Percentiles rank a stretch among this genome's conserved stretches.
Conservation (phyloP, 2,113 vertebrate species). For the Gopherus flavomarginatus region DNA sequence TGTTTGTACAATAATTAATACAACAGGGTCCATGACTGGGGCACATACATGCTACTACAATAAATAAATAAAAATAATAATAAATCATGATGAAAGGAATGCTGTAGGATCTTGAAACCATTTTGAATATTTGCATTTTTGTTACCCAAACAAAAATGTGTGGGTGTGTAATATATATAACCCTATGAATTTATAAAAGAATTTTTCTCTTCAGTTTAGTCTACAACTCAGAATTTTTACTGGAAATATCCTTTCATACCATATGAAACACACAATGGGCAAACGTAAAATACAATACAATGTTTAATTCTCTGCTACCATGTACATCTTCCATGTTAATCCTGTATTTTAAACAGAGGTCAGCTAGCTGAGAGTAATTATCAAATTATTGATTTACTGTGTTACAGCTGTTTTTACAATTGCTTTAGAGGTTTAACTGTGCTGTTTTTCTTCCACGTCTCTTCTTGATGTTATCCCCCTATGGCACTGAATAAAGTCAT, state of each 20-base stretch:
- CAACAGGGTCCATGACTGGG: not conserved
- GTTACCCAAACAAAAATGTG: not conserved
- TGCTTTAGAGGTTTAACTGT: conserved; percentile 61
- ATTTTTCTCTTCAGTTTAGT: not conserved
- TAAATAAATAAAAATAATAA: not conserved
- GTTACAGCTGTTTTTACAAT: conserved; percentile 65
- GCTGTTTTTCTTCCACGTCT: conserved; percentile 60
- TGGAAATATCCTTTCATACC: not conserved
- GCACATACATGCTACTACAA: not conserved
- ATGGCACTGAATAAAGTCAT: conserved; percentile 40
- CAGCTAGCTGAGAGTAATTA: conserved; percentile 68
- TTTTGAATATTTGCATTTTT: conserved; percentile 22
- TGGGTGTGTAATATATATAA: not conserved
- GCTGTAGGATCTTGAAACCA: not conserved
- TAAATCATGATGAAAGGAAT: not conserved
- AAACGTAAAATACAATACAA: not conserved
- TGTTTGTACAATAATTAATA: not conserved
- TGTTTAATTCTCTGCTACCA: conserved; percentile 36
- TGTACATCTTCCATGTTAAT: not conserved
- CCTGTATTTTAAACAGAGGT: conserved; percentile 68
- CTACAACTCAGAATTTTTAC: not conserved
- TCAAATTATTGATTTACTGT: conserved; percentile 74
- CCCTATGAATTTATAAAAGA: not conserved
- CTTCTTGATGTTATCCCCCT: conserved; percentile 39
- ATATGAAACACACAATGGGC: not conserved